These are phyloP conservation scores for Equus quagga DNA, from an alignment of 2,113 vertebrate species.

Conservation along the genomic window DNA sequence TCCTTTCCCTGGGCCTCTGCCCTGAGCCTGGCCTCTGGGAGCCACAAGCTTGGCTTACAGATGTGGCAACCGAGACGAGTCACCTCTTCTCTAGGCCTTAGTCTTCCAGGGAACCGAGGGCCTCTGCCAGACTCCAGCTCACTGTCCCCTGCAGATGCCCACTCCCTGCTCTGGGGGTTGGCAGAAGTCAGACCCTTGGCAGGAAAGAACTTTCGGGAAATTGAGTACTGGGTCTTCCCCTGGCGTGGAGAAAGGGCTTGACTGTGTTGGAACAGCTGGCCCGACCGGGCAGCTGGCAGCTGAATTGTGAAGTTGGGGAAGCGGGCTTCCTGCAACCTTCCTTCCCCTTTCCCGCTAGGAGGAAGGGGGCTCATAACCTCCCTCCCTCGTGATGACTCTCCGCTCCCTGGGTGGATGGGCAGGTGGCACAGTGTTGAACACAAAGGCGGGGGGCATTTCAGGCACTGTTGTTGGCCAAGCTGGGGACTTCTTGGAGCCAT, in stretches of 20 bases:
- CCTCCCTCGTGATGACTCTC: neutral
- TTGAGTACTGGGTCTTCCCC: neutral
- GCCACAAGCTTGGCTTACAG: neutral
- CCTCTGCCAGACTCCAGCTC: neutral
- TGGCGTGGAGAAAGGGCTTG: neutral
- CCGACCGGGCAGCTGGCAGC: constrained; percentile 1
- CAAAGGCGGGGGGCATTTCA: neutral
- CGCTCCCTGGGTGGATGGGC: neutral
- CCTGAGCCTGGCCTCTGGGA: neutral
- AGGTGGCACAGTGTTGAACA: neutral
- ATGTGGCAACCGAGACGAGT: neutral
- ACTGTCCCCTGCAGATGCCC: neutral
- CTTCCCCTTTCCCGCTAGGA: constrained; percentile 58
- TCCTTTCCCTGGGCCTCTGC: accelerated
- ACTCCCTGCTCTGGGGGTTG: neutral
- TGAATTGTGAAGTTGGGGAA: neutral
- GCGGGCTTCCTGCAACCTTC: constrained; percentile 29
- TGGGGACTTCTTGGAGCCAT: neutral
- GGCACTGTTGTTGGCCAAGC: neutral
- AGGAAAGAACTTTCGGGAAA: constrained; percentile 8
- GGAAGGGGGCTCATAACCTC: neutral
- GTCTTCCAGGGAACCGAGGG: neutral
- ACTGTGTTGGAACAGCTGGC: neutral
- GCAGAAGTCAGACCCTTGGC: neutral
- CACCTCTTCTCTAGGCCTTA: neutral